Conservation (phyloP, 30 jellyfish, hydroid and myxozoan species). For the Cassiopea andromeda region DNA sequence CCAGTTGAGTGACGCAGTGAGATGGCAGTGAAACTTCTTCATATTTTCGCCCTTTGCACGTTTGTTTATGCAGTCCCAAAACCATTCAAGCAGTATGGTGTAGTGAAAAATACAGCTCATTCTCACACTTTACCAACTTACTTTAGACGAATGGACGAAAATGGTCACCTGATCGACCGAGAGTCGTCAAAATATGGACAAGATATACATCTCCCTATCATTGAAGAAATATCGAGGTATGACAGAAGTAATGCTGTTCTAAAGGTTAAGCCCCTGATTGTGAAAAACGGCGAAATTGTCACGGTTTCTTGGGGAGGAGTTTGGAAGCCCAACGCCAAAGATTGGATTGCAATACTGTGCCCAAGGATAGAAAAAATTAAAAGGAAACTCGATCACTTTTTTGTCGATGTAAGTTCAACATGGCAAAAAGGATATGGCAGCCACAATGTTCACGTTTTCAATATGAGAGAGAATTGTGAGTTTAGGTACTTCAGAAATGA, state of each 20-base stretch:
- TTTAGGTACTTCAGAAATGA: conserved; percentile 83
- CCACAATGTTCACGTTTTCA: conserved; percentile 73
- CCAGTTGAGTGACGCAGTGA: too few species aligned
- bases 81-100: not conserved
- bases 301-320: conserved; percentile 83
- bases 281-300: conserved; percentile 88
- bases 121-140: conserved; percentile 79
- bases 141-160: conserved; percentile 59
- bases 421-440: conserved; percentile 89
- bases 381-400: conserved; percentile 80
- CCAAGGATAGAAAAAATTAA: conserved; percentile 70
- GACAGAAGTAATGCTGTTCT: conserved; percentile 58
- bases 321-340: conserved; percentile 73
- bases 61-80: not conserved
- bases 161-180: conserved; percentile 74
- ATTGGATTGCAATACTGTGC: conserved; percentile 91
- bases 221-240: conserved; percentile 36
- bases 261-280: conserved; percentile 79
- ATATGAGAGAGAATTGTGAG: conserved; percentile 84
- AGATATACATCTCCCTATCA: conserved; percentile 65
- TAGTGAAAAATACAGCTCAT: conserved; percentile 14
- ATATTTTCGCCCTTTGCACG: not conserved
- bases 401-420: conserved; percentile 62
- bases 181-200: conserved; percentile 58
- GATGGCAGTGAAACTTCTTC: not conserved